Conservation (phyloP, 2,888 invertebrate genomes). For the Celastrina argiolus region DNA sequence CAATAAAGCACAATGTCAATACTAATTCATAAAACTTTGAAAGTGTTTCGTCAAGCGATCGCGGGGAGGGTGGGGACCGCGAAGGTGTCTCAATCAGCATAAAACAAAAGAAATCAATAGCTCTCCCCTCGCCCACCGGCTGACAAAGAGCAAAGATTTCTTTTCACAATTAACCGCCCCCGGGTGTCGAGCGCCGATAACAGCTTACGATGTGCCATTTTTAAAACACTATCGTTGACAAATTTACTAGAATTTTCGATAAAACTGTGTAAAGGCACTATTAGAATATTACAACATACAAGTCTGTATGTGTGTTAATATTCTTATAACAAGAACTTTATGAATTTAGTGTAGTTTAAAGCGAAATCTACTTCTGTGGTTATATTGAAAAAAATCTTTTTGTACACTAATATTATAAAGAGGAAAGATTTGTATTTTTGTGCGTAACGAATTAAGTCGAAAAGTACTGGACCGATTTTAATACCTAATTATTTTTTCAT, state of each 20-base stretch:
- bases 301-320: no score
- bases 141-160: constrained; percentile 78
- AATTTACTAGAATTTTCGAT: not conserved
- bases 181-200: constrained; percentile 63
- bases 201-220: constrained; percentile 48
- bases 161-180: constrained; percentile 77
- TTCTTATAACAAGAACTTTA: no score
- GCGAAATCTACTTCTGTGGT: no score
- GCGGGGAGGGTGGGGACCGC: constrained; percentile 57
- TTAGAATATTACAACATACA: no score
- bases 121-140: constrained; percentile 57
- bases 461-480: no score
- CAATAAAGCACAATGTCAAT: constrained; percentile 12
- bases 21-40: constrained; percentile 46
- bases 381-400: no score
- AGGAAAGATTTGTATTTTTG: no score
- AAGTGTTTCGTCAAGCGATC: constrained; percentile 70
- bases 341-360: no score
- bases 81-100: constrained; percentile 79
- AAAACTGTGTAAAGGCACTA: no score
- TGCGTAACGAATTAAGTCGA: no score
- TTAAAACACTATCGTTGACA: constrained; percentile 28
- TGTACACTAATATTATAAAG: no score
- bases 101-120: constrained; percentile 79
- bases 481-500: no score